A percentile compares a stretch with the other conserved stretches of the same genome.
Conservation (phyloP, 2,888 invertebrate species). For the Romanomermis culicivorax region DNA sequence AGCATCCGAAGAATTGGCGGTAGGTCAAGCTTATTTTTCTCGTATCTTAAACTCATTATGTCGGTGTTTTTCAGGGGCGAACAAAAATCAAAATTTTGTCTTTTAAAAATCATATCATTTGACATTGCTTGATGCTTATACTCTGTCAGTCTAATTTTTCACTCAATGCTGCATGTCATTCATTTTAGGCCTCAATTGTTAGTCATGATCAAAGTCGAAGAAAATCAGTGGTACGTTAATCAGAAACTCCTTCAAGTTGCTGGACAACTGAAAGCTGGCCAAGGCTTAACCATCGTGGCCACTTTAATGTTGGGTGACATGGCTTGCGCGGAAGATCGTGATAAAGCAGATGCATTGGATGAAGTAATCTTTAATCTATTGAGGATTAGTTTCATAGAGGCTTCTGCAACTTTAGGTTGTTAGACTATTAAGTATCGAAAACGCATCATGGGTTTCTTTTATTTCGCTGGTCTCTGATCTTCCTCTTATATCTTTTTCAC, state of each 20-base stretch:
- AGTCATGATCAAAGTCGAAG: conserved; percentile 56
- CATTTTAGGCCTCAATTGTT: conserved; percentile 69
- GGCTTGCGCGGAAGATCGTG: conserved; percentile 13
- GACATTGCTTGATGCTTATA: too few relatives aligned
- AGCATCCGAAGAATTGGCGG: conserved; percentile 95
- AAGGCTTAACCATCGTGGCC: conserved; percentile 80
- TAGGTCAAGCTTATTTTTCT: conserved; percentile 16
- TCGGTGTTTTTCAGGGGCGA: too few relatives aligned
- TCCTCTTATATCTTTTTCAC: too few relatives aligned
- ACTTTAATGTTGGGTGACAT: conserved; percentile 62
- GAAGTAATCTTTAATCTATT: background rate
- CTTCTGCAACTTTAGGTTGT: background rate
- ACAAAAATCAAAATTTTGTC: background rate
- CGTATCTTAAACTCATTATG: too few relatives aligned
- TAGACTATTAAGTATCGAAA: background rate
- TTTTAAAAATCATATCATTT: too few relatives aligned
- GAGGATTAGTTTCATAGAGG: background rate
- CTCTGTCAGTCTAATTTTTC: too few relatives aligned
- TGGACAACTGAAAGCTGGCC: conserved; percentile 60
- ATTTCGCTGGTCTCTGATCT: too few relatives aligned
- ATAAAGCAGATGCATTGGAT: conserved; percentile 8
- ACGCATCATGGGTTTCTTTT: too few relatives aligned
- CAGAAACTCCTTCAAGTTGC: conserved; percentile 60
- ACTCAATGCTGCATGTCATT: too few relatives aligned
- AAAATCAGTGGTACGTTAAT: conserved; percentile 14